Conservation (phyloP, 1,140 invertebrate genomes). For the Drosophila sturtevanti region DNA sequence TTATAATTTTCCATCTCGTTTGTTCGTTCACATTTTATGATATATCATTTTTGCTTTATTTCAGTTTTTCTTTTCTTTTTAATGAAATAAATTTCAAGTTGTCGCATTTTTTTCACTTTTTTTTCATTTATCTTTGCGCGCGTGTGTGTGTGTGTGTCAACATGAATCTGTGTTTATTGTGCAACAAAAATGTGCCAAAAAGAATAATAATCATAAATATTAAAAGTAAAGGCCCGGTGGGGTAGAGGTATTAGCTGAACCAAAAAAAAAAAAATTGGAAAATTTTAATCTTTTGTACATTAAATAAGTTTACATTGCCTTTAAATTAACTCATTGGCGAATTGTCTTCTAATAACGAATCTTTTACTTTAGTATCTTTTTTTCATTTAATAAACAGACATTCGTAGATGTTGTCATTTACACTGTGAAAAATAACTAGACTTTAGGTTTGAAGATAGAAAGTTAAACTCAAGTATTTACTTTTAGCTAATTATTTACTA, state of each 20-base stretch:
- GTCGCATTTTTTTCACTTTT: neutral
- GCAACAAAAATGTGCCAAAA: slow-evolving; percentile 26
- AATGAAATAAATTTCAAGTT: slow-evolving; percentile 51
- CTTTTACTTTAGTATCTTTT: too few relatives aligned
- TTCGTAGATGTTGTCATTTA: too few relatives aligned
- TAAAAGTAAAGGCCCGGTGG: slow-evolving; percentile 2
- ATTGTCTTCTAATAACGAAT: too few relatives aligned
- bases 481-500: too few relatives aligned
- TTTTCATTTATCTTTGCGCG: slow-evolving; percentile 8
- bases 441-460: too few relatives aligned
- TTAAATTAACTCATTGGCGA: too few relatives aligned
- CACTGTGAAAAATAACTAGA: too few relatives aligned
- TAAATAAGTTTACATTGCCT: too few relatives aligned
- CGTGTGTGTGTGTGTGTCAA: slow-evolving; percentile 15
- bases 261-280: neutral
- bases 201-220: slow-evolving; percentile 30
- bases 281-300: neutral
- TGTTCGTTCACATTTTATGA: neutral
- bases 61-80: slow-evolving; percentile 20
- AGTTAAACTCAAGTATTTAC: too few relatives aligned
- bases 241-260: too few relatives aligned
- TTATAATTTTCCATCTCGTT: neutral
- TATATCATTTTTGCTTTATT: slow-evolving; percentile 17
- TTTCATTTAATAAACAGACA: too few relatives aligned
- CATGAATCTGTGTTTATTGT: slow-evolving; percentile 33